Conservation (phyloP, 2,888 invertebrate species). For the Drosophila kuntzei region DNA sequence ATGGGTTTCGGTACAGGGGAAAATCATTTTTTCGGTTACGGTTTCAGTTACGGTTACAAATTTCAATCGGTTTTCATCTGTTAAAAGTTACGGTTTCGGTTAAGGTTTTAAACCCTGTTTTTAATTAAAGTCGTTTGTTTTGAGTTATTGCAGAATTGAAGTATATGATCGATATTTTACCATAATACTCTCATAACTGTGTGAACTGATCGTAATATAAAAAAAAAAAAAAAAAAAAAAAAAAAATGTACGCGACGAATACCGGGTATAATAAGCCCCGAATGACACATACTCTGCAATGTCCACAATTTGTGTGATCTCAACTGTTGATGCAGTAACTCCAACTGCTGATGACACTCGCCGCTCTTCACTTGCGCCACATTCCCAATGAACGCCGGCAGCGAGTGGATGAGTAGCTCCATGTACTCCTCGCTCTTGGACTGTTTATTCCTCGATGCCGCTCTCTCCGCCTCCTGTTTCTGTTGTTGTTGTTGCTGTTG, state of each 20-base stretch:
- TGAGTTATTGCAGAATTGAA: too few relatives aligned
- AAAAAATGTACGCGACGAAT: background rate
- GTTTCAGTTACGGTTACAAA: too few relatives aligned
- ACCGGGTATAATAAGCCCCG: background rate
- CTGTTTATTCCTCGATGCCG: background rate
- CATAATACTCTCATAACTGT: too few relatives aligned
- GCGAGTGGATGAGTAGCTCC: conserved; percentile 88
- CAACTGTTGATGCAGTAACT: conserved; percentile 89
- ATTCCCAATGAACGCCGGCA: conserved; percentile 90
- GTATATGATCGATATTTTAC: too few relatives aligned
- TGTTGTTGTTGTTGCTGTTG: conserved; percentile 1
- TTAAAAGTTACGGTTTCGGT: too few relatives aligned
- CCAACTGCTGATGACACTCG: conserved; percentile 89
- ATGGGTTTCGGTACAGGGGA: too few relatives aligned
- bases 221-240: too few relatives aligned
- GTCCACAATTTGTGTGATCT: conserved; percentile 90
- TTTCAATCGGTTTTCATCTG: too few relatives aligned
- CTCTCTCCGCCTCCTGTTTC: background rate
- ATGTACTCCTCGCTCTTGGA: conserved; percentile 41
- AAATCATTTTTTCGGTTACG: too few relatives aligned
- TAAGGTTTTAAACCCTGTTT: too few relatives aligned
- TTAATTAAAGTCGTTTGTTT: too few relatives aligned
- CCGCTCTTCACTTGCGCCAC: conserved; percentile 88
- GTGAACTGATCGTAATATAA: too few relatives aligned
- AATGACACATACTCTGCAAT: conserved; percentile 88